Evolutionary conservation across 2,113 vertebrate species (phyloP).

Genomic region (Microcebus ravelobensis): DNA sequence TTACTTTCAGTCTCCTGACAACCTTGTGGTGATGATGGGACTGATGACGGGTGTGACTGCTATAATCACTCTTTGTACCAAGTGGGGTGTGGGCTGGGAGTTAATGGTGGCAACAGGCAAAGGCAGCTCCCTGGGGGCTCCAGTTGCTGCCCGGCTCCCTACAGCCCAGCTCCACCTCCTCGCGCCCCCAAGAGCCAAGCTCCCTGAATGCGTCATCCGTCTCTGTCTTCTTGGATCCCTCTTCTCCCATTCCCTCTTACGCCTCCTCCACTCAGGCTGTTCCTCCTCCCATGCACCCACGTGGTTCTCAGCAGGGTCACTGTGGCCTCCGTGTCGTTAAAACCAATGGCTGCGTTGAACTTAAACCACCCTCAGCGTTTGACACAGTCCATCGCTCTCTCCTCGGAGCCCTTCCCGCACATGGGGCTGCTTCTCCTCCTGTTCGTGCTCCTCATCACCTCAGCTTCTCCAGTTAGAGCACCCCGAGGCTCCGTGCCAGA

Average conservation of each 20-base stretch:
- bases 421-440: not conserved
- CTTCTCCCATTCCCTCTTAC: not conserved
- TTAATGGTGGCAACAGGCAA: rapidly evolving
- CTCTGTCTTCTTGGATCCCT: not conserved
- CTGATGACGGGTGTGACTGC: not conserved
- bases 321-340: not conserved
- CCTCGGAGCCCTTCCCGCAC: not conserved
- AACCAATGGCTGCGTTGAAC: not conserved
- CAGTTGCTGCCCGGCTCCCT: rapidly evolving
- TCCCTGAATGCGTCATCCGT: not conserved
- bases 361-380: not conserved
- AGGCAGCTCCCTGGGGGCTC: too few relatives aligned
- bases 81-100: rapidly evolving
- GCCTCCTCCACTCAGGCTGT: not conserved
- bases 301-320: not conserved
- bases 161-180: not conserved
- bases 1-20: not conserved
- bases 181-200: not conserved
- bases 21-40: not conserved
- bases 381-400: not conserved
- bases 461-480: too few relatives aligned
- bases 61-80: not conserved
- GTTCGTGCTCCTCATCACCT: not conserved
- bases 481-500: not conserved
- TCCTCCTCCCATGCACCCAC: too few relatives aligned